Evolutionary conservation across 2,113 vertebrate species (phyloP).

Genomic region (Thalassarche chlororhynchos): DNA sequence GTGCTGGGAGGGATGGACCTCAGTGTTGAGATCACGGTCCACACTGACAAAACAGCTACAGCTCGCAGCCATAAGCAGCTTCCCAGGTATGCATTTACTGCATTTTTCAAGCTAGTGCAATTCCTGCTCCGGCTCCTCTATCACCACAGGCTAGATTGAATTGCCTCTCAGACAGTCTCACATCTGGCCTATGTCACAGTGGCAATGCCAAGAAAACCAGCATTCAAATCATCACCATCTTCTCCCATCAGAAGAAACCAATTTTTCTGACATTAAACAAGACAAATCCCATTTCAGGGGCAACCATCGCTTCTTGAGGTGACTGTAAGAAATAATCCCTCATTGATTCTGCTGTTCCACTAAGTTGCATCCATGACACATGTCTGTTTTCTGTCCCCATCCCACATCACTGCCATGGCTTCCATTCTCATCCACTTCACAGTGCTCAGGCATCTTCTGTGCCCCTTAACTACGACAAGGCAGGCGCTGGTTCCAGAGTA

Average conservation of each 20-base stretch:
- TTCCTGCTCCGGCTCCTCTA: neutral
- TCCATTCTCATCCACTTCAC: neutral
- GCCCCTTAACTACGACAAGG: neutral
- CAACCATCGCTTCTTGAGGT: neutral
- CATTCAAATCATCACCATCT: neutral
- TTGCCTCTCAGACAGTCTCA: neutral
- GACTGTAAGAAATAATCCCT: neutral
- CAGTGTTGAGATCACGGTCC: neutral
- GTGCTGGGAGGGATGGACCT: neutral
- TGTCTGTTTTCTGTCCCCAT: neutral
- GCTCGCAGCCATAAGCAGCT: neutral
- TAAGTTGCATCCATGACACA: neutral
- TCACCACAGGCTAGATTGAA: neutral
- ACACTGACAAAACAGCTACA: neutral
- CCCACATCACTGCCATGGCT: neutral
- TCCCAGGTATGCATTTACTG: neutral
- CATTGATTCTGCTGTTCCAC: neutral
- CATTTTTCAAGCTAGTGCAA: neutral
- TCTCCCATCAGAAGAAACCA: neutral
- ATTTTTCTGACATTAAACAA: neutral
- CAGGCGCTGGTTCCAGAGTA: accelerated
- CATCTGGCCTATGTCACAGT: neutral
- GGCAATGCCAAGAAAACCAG: neutral
- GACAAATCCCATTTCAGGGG: neutral
- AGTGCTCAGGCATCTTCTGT: neutral